Evolutionary conservation across 1,140 invertebrate species (phyloP), one percentile per base, ranked within the genome.

Genomic region (Orchestia grillus): DNA sequence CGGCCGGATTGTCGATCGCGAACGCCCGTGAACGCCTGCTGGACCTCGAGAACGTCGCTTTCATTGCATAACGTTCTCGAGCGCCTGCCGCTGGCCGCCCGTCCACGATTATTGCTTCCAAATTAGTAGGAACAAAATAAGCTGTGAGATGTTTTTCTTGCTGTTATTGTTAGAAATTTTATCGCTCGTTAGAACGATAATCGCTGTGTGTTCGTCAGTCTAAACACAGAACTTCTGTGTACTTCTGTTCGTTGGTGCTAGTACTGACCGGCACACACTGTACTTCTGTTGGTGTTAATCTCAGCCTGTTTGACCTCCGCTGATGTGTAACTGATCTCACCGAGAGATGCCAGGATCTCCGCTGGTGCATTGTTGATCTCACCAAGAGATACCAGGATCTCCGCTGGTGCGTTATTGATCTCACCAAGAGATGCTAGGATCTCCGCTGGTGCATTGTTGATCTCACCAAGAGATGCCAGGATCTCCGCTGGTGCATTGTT

Each of bases 1-100:
- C 88, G 88, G 88, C 88, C 88, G 88, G 88, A 90, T 90, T 90
- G 88, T 90, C 88, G 88, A 90, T 90, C 43, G 88, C 88, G 15
- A 53, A 77, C 62, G 62, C 11, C 62, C 62, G 28, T 77, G 62
- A 77, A 77, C 62, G 62, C 62, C 36, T 77, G 62, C 62, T 28
- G 62, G 62, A 77, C 62, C 62, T 77, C 62, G 11, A 36, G 62
- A 77, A 77, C 62, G 62, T 77, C 62, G 62, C 62, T 28, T 36
- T 77, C 15, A 36, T 77, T 77, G 62, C 62, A 77, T 23, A 77
- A 23, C 11, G 11, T 8, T 77, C 62, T 77, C 62, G 15, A 77
- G 15, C 62, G 62, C 62, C 62, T 77, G 15, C 15, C 28, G 62
- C 62, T 77, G 28, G 62, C 62, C 36, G 62, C 62, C 47, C 6